Conservation (phyloP, 2,113 vertebrate species). For the Epinephelus moara region DNA sequence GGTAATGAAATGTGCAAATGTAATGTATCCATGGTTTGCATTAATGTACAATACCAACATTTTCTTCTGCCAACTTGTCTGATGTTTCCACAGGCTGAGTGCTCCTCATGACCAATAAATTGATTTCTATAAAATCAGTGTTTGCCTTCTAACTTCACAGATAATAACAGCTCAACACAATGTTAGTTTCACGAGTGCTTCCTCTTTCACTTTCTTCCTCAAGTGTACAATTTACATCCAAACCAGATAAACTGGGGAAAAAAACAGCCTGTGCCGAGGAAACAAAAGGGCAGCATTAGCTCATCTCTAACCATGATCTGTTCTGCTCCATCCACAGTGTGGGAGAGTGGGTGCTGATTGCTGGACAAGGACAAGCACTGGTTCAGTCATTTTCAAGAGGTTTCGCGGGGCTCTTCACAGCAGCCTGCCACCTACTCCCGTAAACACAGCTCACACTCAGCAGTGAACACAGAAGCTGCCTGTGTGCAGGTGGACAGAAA, state of each 20-base stretch:
- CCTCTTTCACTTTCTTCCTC: neutral
- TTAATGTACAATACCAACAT: too few species aligned
- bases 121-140: neutral
- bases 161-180: neutral
- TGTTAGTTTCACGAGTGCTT: neutral
- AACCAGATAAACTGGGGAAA: neutral
- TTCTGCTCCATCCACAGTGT: neutral
- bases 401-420: slow-evolving; percentile 2
- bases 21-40: too few species aligned
- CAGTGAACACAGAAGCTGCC: neutral
- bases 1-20: too few species aligned
- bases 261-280: neutral
- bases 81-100: too few species aligned
- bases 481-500: neutral
- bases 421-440: slow-evolving; percentile 26
- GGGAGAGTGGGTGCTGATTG: slow-evolving; percentile 22
- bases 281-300: neutral
- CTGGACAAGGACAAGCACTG: neutral
- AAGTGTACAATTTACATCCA: neutral
- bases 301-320: neutral
- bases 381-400: slow-evolving; percentile 23
- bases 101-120: slow-evolving; percentile 4
- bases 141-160: neutral
- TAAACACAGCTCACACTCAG: slow-evolving; percentile 24
- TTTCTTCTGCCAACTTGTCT: too few species aligned